Evolutionary conservation across 1,140 invertebrate genomes (phyloP), one percentile per base, ranked within the genome.

Genomic region (Drosophila bipectinata): DNA sequence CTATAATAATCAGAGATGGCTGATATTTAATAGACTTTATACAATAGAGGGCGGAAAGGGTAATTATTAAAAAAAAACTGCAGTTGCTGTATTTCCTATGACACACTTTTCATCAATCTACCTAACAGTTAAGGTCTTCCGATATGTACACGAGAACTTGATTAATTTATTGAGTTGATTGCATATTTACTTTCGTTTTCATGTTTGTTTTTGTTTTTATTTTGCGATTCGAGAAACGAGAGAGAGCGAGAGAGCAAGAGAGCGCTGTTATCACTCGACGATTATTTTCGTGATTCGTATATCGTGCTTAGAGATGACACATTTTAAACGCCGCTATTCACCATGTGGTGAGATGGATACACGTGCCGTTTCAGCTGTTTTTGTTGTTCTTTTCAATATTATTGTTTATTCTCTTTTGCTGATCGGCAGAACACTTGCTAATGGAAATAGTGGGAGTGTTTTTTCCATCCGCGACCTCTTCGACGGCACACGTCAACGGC

Each of bases 101-200:
- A 18, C 59, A 37, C 48, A 67, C 30, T 8, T 44, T 44, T 44
- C 41, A 1, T 18, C 14, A 6, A 44, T 18, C n/a, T 15, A 8
- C 14, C 15, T 18, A 44, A 44, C 8, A 37, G 12, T 37, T 37
- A 37, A 37, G 24, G 3, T 53, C 14, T 30, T 47, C 24, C 32
- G 14, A 15, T 58, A 15, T 14, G 12, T 9, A 51, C 28, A 32
- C 52, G 57, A 24, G 49, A 49, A 37, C 44, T 30, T 45, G 24
- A 67, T 71, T 51, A 58, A 79, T 24, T 54, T 69, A 34, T 76
- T 72, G 56, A 68, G 32, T 55, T 79, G 18, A 60, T 73, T 52
- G 49, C 14, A 79, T 89, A 89, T 88, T 88, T 88, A 88, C 84
- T 88, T 89, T 89, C 64, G 79, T 84, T 77, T 88, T 79, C 84